These are phyloP conservation scores for Gymnothorax javanicus DNA, from an alignment of 2,797 vertebrate species.

Conservation along the genomic window DNA sequence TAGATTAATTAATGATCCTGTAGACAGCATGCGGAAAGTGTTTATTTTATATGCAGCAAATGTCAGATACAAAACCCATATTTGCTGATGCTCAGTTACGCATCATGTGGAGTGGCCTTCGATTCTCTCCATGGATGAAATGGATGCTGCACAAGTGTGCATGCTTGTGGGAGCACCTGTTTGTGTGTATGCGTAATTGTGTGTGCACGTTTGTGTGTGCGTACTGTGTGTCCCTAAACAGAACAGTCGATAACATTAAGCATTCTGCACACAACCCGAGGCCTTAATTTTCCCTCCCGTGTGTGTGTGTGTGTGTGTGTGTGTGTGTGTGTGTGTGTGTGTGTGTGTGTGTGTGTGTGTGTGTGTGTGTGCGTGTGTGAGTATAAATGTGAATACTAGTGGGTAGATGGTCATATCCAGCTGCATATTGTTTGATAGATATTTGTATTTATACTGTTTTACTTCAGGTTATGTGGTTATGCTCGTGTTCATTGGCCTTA, in stretches of 20 bases:
- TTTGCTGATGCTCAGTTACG: neutral
- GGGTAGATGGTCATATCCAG: too few relatives aligned
- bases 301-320: conserved; percentile 30
- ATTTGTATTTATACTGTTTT: too few relatives aligned
- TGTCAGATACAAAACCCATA: neutral
- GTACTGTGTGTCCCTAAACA: conserved; percentile 2
- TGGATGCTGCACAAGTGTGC: conserved; percentile 18
- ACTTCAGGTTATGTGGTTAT: too few relatives aligned
- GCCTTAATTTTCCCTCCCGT: neutral
- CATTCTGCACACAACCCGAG: too few relatives aligned
- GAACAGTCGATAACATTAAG: too few relatives aligned
- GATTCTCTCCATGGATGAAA: conserved; percentile 24
- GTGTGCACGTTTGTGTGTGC: conserved; percentile 27
- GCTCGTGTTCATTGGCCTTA: too few relatives aligned
- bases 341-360: neutral
- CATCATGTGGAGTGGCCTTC: neutral
- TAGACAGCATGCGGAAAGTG: conserved; percentile 25
- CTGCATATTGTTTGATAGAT: too few relatives aligned
- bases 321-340: conserved; percentile 19
- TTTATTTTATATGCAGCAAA: conserved; percentile 49
- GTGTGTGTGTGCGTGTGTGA: neutral
- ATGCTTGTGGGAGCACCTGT: neutral
- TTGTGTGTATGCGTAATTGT: neutral
- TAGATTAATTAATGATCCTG: conserved; percentile 5
- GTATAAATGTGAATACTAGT: neutral